phyloP scores from a whole-genome alignment of 2,888 invertebrate species.

The Cyclophora albipunctata region DNA sequence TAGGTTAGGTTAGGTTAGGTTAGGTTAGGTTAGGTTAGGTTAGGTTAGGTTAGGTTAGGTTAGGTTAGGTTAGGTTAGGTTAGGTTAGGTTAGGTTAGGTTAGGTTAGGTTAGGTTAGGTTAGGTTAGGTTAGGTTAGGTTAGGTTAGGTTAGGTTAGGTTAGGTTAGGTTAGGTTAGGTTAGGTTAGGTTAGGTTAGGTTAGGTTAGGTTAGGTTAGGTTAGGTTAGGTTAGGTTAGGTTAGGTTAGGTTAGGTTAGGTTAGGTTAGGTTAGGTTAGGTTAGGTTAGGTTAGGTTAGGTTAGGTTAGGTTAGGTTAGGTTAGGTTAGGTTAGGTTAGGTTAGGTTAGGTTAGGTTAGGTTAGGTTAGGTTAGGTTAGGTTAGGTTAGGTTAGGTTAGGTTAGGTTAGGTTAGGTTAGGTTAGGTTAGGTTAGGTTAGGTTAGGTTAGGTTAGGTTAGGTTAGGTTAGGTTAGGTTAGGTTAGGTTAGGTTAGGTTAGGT shows the following conservation, averaged over 20 bases:
- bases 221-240: constrained; percentile 12
- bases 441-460: too few relatives aligned
- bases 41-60: constrained; percentile 11
- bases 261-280: constrained; percentile 11
- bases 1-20: constrained; percentile 13
- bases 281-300: constrained; percentile 5
- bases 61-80: constrained; percentile 9
- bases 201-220: constrained; percentile 24
- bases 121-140: constrained; percentile 16
- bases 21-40: constrained; percentile 11
- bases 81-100: constrained; percentile 8
- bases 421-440: too few relatives aligned
- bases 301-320: constrained; percentile 5
- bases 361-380: too few relatives aligned
- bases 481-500: too few relatives aligned
- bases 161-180: constrained; percentile 16
- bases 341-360: too few relatives aligned
- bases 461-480: too few relatives aligned
- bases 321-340: not conserved
- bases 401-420: too few relatives aligned
- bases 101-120: constrained; percentile 16
- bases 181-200: constrained; percentile 19
- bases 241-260: constrained; percentile 13
- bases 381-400: too few relatives aligned
- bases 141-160: constrained; percentile 15